Conservation (phyloP, 2,797 vertebrate species). For the Mormyrops boulengeri region DNA sequence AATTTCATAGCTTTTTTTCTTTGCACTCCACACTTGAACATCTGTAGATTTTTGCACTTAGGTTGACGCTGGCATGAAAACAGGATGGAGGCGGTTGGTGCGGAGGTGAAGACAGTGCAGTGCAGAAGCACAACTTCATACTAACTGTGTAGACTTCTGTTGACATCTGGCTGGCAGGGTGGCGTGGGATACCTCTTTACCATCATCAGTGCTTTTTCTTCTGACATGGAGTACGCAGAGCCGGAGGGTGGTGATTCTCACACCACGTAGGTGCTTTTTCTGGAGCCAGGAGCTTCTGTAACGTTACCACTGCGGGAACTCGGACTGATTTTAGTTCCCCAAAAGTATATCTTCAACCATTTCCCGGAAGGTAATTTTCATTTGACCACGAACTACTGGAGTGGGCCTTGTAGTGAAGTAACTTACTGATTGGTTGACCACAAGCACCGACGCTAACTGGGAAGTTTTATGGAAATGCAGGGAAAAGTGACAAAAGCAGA, state of each 20-base stretch:
- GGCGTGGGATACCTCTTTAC: constrained; percentile 75
- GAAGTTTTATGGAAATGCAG: not conserved
- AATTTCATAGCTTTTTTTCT: not conserved
- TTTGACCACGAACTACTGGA: not conserved
- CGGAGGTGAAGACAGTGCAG: not conserved
- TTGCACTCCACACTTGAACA: not conserved
- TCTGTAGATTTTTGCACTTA: not conserved
- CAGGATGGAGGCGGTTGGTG: not conserved
- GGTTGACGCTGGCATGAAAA: not conserved
- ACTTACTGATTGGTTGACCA: not conserved
- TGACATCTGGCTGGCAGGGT: constrained; percentile 78
- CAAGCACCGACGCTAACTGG: not conserved
- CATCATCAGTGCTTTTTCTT: constrained; percentile 87
- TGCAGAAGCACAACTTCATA: not conserved
- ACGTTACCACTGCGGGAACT: not conserved
- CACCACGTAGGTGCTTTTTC: not conserved
- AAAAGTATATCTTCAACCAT: not conserved
- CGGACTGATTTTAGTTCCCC: not conserved
- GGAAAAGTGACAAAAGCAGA: not conserved
- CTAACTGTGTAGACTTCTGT: constrained; percentile 85
- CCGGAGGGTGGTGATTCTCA: constrained; percentile 43
- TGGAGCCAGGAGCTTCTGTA: not conserved
- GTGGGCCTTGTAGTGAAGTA: not conserved
- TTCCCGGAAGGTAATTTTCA: not conserved
- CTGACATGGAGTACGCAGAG: constrained; percentile 46